phyloP scores from a whole-genome alignment of 2,888 invertebrate genomes.

The Hyppa rectilinea region DNA sequence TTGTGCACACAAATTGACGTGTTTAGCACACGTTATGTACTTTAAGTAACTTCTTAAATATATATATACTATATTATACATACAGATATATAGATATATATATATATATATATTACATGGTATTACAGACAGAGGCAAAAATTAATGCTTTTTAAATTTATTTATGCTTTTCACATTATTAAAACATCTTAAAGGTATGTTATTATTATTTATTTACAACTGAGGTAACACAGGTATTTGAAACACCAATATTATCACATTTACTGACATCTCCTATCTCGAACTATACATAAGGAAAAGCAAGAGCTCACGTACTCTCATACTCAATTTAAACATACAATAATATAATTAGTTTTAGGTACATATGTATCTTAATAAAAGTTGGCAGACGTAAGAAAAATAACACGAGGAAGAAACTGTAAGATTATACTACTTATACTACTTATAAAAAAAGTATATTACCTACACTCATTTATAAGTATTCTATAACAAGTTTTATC shows the following conservation, averaged over 20 bases:
- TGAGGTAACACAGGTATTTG: constrained; percentile 16
- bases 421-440: neutral
- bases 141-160: neutral
- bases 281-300: constrained; percentile 24
- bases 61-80: too few relatives aligned
- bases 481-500: neutral
- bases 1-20: neutral
- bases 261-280: constrained; percentile 41
- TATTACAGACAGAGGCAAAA: neutral
- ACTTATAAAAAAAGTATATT: too few relatives aligned
- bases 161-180: too few relatives aligned
- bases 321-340: constrained; percentile 23
- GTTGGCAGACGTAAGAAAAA: neutral
- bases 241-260: constrained; percentile 50
- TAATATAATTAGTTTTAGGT: constrained; percentile 1
- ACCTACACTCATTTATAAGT: neutral
- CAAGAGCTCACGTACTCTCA: constrained; percentile 13
- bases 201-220: constrained; percentile 47
- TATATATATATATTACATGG: too few relatives aligned
- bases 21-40: too few relatives aligned
- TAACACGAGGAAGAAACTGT: neutral
- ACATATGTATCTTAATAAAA: neutral
- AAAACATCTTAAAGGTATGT: constrained; percentile 18
- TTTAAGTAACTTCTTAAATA: neutral
- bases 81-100: too few relatives aligned